phyloP scores from a whole-genome alignment of 2,797 vertebrate genomes.

The Mallotus villosus region DNA sequence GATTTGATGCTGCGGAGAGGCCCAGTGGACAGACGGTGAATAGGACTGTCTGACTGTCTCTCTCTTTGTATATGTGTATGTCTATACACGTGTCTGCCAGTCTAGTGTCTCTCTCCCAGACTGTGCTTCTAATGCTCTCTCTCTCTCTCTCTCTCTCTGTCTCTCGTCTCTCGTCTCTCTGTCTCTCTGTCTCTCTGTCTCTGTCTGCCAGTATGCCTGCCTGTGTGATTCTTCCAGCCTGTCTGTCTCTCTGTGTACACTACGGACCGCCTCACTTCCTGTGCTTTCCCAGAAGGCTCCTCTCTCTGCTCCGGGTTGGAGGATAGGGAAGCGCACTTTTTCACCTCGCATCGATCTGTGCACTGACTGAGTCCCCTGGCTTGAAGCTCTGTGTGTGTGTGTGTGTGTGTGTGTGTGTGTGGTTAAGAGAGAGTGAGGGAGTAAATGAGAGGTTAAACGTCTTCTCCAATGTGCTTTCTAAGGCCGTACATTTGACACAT shows the following conservation, averaged over 20 bases:
- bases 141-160: not conserved
- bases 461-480: not conserved
- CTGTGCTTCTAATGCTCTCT: not conserved
- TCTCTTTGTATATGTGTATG: constrained; percentile 10
- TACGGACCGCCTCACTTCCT: constrained; percentile 1
- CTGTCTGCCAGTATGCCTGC: not conserved
- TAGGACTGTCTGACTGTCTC: not conserved
- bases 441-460: not conserved
- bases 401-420: not conserved
- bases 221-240: not conserved
- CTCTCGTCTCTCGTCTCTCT: not conserved
- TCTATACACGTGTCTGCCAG: not conserved
- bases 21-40: not conserved
- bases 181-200: constrained; percentile 3
- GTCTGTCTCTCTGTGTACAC: not conserved
- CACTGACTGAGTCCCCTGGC: constrained; percentile 47
- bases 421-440: not conserved
- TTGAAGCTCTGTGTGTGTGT: not conserved
- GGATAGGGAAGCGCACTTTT: constrained; percentile 5
- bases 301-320: not conserved
- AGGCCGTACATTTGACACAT: too few species aligned
- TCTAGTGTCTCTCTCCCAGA: constrained; percentile 1
- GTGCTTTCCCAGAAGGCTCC: constrained; percentile 22
- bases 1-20: not conserved
- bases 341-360: constrained; percentile 49